These are phyloP conservation scores for Toxotes chatareus DNA, from an alignment of 2,113 vertebrate genomes.

Conservation along the genomic window DNA sequence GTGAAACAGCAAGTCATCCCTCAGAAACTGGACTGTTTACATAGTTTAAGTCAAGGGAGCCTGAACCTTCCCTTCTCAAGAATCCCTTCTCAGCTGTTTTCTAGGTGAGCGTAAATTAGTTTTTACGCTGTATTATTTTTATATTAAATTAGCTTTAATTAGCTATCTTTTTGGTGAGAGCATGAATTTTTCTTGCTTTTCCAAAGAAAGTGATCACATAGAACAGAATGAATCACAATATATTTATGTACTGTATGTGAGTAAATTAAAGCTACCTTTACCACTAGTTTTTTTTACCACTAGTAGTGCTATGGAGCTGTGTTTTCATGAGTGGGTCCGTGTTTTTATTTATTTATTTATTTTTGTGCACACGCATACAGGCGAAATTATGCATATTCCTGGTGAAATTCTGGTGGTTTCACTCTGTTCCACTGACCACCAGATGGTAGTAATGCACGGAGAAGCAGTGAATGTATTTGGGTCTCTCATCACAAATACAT, in stretches of 20 bases:
- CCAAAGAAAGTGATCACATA: neutral
- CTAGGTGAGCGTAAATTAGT: neutral
- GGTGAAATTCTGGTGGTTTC: too few relatives aligned
- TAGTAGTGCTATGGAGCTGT: neutral
- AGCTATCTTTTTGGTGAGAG: constrained; percentile 66
- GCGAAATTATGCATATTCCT: too few relatives aligned
- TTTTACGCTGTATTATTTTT: neutral
- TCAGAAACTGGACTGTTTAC: neutral
- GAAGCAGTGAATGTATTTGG: neutral
- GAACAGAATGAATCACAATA: neutral
- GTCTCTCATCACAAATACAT: neutral
- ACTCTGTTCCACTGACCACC: too few relatives aligned
- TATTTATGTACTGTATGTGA: neutral
- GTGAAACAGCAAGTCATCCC: neutral
- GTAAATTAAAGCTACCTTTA: neutral
- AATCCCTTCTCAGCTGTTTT: neutral
- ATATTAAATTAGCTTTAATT: too few relatives aligned
- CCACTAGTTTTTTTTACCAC: neutral
- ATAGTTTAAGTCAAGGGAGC: neutral
- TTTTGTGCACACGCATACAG: too few relatives aligned
- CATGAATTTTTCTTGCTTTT: neutral
- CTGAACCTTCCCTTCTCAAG: neutral
- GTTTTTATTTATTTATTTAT: too few relatives aligned
- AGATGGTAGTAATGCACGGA: too few relatives aligned
- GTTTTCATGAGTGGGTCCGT: neutral